Evolutionary conservation across 2,113 vertebrate species (phyloP), one percentile per base, ranked within the genome.

Genomic region (Nansenia antarctica): DNA sequence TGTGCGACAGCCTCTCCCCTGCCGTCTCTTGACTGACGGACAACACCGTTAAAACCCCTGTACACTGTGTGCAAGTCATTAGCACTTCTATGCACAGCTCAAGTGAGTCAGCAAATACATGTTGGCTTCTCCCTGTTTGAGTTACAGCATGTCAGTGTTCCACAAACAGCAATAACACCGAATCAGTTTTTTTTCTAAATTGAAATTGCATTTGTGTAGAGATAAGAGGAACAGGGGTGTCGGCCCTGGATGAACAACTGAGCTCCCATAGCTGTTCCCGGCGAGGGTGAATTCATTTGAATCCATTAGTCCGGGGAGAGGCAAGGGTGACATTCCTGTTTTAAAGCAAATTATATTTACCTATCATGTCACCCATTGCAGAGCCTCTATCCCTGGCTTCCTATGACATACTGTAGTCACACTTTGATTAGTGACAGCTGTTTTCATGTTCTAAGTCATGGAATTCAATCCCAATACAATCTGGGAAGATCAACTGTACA

Each of bases 201-300:
- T 76, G 58, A 85, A 85, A 84, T 78, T 73, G 74, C 81, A 82
- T 85, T 81, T 81, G 72, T 84, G 70, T 55, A 65, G 68, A 74
- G 65, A 76, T 69, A 66, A 78, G 79, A 35, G 65, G 67, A 76
- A 73, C 72, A 57, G 47, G 59, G 69, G 65, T 69, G 79, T 80
- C 62, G 73, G 4, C 65, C 71, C 39, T 31, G 70, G 70, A 62
- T 62, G 78, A 76, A 85, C 78, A 82, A 81, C 78, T 79, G 72
- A 74, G 79, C 79, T 77, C 80, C 80, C 80, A 71, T 73, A 80
- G 83, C 75, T 35, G 81, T 69, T 84, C 53, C 60, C 60, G 81
- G 76, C 62, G 11, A 78, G 59, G 54, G 70, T 67, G 79, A 80
- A 85, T 87, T 79, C 62, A 85, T 89, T 84, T 78, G 67, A 87